Evolutionary conservation across 1,140 invertebrate species (phyloP).

Genomic region (Melanaphis sacchari): DNA sequence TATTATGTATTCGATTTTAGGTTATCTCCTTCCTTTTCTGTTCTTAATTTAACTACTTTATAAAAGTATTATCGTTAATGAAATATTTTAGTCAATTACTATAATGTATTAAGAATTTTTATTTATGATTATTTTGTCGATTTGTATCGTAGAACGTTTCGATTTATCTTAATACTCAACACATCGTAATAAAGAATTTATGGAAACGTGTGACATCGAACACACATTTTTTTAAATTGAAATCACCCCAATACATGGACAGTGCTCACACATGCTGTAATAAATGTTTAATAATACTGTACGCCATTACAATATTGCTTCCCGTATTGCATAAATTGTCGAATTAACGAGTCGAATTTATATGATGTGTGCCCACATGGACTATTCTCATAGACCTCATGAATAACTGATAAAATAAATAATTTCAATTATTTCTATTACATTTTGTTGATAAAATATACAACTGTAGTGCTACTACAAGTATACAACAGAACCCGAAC

Average conservation of each 20-base stretch:
- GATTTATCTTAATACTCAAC: not conserved
- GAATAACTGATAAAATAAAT: slow-evolving; percentile 25
- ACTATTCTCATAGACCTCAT: slow-evolving; percentile 10
- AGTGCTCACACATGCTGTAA: not conserved
- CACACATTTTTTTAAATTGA: not conserved
- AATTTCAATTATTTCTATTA: slow-evolving; percentile 31
- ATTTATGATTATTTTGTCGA: not conserved
- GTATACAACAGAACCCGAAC: not conserved
- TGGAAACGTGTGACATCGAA: not conserved
- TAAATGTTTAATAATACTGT: not conserved
- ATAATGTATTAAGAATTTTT: not conserved
- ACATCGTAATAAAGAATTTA: not conserved
- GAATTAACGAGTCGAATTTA: slow-evolving; percentile 19
- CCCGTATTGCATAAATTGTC: slow-evolving; percentile 20
- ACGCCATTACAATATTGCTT: not conserved
- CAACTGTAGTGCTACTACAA: not conserved
- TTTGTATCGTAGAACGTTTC: not conserved
- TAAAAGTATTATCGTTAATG: not conserved
- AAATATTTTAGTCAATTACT: no score
- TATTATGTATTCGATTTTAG: not conserved
- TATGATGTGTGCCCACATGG: not conserved
- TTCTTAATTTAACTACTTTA: not conserved
- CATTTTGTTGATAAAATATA: slow-evolving; percentile 16
- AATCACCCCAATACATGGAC: not conserved
- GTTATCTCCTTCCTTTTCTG: not conserved